A percentile compares a stretch with the other conserved stretches of the same genome.
phyloP scores from a whole-genome alignment of 1,140 invertebrate species.

The Drosophila persimilis region DNA sequence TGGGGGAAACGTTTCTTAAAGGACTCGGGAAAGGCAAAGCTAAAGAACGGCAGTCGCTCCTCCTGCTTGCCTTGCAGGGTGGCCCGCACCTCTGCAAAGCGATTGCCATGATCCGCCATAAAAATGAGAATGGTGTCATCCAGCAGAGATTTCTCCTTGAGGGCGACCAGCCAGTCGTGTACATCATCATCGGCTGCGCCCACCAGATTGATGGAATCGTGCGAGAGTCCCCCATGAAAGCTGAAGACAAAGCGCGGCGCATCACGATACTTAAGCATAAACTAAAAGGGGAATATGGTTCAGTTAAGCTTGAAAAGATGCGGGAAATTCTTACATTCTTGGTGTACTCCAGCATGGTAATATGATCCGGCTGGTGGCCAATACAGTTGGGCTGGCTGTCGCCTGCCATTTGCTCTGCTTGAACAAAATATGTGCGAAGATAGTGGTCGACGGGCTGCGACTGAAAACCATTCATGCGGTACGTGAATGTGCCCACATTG shows the following conservation, averaged over 20 bases:
- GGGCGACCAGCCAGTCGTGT: slow-evolving; percentile 86
- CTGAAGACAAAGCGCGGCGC: slow-evolving; percentile 92
- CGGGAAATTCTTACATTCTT: slow-evolving; percentile 85
- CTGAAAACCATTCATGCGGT: slow-evolving; percentile 94
- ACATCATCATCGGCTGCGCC: slow-evolving; percentile 90
- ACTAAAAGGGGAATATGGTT: slow-evolving; percentile 79
- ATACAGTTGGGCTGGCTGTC: slow-evolving; percentile 88
- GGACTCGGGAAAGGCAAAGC: slow-evolving; percentile 89
- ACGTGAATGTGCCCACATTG: slow-evolving; percentile 94
- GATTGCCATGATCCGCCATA: slow-evolving; percentile 95
- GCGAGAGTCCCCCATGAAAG: slow-evolving; percentile 95
- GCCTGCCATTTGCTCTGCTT: slow-evolving; percentile 83
- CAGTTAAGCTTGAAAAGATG: too few relatives aligned
- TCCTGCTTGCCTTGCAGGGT: slow-evolving; percentile 95
- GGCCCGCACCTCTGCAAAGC: slow-evolving; percentile 91
- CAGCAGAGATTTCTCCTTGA: slow-evolving; percentile 86
- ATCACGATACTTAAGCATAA: slow-evolving; percentile 84
- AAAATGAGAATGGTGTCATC: slow-evolving; percentile 92
- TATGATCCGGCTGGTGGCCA: slow-evolving; percentile 90
- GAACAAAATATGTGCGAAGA: slow-evolving; percentile 91
- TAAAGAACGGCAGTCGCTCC: slow-evolving; percentile 93
- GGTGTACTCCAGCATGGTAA: slow-evolving; percentile 87
- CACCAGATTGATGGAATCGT: slow-evolving; percentile 92
- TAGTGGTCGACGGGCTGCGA: slow-evolving; percentile 95
- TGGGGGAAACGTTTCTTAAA: slow-evolving; percentile 86